Conservation (phyloP, 2,113 vertebrate genomes). For the Rhizomys pruinosus region DNA sequence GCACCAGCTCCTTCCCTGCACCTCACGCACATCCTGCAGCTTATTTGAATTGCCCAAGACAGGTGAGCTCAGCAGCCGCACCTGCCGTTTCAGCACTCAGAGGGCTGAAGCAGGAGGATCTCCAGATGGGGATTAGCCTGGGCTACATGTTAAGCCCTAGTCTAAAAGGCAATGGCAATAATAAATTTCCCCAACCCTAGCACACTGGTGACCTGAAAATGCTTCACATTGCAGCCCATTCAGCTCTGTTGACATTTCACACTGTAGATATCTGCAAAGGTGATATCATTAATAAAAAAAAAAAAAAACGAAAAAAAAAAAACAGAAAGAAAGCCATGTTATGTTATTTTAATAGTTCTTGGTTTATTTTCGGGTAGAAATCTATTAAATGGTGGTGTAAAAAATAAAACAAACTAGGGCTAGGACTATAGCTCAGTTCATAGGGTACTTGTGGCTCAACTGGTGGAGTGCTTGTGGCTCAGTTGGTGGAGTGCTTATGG, state of each 20-base stretch:
- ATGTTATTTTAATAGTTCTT: conserved; percentile 75
- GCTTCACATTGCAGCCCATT: conserved; percentile 48
- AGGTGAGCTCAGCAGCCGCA: not conserved
- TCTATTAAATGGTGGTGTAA: not conserved
- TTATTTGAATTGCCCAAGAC: conserved; percentile 34
- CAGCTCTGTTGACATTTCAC: conserved; percentile 57
- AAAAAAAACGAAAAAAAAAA: conserved; percentile 82
- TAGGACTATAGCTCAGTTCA: not conserved
- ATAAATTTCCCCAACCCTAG: not conserved
- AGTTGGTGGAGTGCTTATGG: too few relatives aligned
- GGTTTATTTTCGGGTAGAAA: conserved; percentile 49
- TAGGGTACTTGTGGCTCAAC: too few relatives aligned
- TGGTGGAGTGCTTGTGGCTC: too few relatives aligned
- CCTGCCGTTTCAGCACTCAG: not conserved
- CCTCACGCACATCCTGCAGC: conserved; percentile 21
- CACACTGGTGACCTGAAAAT: conserved; percentile 55
- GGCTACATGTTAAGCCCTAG: not conserved
- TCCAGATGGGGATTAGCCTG: not conserved
- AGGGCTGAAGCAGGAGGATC: not conserved
- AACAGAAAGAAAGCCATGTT: conserved; percentile 80
- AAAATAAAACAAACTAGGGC: not conserved
- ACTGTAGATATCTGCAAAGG: conserved; percentile 68
- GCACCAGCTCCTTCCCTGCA: not conserved
- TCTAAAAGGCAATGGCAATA: not conserved
- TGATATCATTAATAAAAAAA: conserved; percentile 80